Evolutionary conservation across 1,140 invertebrate genomes (phyloP), one percentile per base, ranked within the genome.

Genomic region (Psilanteris sp.): DNA sequence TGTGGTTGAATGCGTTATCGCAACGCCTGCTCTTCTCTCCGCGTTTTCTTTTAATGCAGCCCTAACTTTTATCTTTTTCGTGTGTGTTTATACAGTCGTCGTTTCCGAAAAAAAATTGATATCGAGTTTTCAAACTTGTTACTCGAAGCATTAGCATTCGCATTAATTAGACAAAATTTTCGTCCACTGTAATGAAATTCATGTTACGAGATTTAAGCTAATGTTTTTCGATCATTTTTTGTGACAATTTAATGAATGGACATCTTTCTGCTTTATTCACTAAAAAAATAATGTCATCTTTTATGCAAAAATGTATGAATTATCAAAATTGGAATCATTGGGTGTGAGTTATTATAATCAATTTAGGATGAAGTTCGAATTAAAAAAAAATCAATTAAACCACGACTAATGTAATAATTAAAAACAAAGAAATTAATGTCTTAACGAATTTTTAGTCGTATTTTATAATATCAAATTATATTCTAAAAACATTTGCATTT

Each of bases 1-100:
- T 73, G 74, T 41, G 79, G 77, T 79, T 72, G 72, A 78, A 76
- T 81, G 75, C 70, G 77, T 81, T 81, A 81, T 79, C 72, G 67
- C 62, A 41, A 72, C 66, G 61, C 70, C 67, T 72, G 62, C 68
- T 70, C 64, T 54, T 64, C 43, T 57, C 62, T 54, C 36, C 22
- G 39, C 41, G 46, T 20, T 64, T 74, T 66, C 70, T 70, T 64
- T 72, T 54, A 61, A 61, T 71, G 64, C 43, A 64, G 50, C 39
- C 22, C 44, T n/a, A 43, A 57, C 57, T 77, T 70, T 79, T 77
- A 77, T 74, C 67, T 66, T 55, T 62, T 70, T 72, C 54, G 11
- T 72, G 31, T 27, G 29, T 59, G 50, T 75, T 62, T 75, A 75
- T 68, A 61, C 41, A 75, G 48, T 43, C 54, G 27, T 68, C 36